phyloP scores from a whole-genome alignment of 2,888 invertebrate genomes.

The Lamproptera curius region DNA sequence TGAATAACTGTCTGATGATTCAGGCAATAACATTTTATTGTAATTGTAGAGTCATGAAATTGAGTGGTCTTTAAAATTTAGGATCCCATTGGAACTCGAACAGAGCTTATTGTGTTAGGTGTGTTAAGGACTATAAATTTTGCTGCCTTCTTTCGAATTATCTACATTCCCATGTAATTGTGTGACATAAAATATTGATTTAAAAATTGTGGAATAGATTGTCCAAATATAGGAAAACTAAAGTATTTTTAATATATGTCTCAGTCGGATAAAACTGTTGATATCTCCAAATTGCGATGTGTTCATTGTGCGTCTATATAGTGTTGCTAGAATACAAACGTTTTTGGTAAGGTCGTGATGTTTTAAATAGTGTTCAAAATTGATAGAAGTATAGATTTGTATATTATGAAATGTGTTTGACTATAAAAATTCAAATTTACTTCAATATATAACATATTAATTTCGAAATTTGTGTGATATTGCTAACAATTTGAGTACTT shows the following conservation, averaged over 20 bases:
- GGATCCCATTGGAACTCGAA: slow-evolving; percentile 8
- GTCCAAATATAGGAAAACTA: not conserved
- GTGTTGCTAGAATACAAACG: slow-evolving; percentile 62
- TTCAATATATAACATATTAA: slow-evolving; percentile 13
- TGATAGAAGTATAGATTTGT: slow-evolving; percentile 29
- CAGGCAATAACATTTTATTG: too few relatives aligned
- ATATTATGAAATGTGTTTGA: slow-evolving; percentile 8
- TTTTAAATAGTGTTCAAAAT: slow-evolving; percentile 53
- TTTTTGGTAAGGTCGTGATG: slow-evolving; percentile 38
- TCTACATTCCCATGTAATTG: slow-evolving; percentile 19
- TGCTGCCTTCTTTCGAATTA: slow-evolving; percentile 11
- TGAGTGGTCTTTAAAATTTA: not conserved
- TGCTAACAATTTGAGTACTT: not conserved
- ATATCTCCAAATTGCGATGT: slow-evolving; percentile 56
- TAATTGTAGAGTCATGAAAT: too few relatives aligned
- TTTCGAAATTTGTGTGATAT: slow-evolving; percentile 7
- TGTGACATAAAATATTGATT: not conserved
- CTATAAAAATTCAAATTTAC: slow-evolving; percentile 3
- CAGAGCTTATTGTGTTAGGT: slow-evolving; percentile 14
- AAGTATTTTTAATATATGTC: not conserved
- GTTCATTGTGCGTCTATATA: slow-evolving; percentile 68
- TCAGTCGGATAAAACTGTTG: slow-evolving; percentile 24
- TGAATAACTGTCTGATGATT: too few relatives aligned
- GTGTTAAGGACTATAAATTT: slow-evolving; percentile 3
- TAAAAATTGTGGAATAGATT: not conserved